Percentiles rank a stretch among this genome's conserved stretches.
Conservation (phyloP, 2,888 invertebrate species). For the Tiliacea citrago region DNA sequence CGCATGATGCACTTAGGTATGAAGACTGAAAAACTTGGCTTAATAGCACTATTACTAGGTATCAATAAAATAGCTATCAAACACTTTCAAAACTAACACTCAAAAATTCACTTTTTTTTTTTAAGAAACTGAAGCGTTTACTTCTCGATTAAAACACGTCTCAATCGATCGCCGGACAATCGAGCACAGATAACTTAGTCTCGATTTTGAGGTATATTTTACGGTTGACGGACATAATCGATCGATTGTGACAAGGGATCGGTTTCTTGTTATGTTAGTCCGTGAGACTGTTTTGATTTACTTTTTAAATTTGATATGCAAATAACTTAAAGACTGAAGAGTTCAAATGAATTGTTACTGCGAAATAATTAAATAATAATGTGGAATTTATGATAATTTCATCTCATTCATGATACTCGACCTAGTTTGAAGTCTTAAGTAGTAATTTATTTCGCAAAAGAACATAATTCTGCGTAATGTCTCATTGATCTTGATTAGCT, state of each 20-base stretch:
- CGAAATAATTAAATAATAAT: slow-evolving; percentile 8
- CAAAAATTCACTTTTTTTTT: background rate
- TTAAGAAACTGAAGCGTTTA: slow-evolving; percentile 32
- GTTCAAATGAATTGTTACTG: background rate
- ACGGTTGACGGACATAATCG: slow-evolving; percentile 84
- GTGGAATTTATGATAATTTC: slow-evolving; percentile 23
- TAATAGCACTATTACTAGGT: background rate
- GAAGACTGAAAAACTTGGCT: too few relatives aligned
- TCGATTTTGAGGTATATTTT: slow-evolving; percentile 89
- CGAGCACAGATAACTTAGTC: slow-evolving; percentile 81
- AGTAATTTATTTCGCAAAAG: slow-evolving; percentile 17
- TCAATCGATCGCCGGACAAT: slow-evolving; percentile 69
- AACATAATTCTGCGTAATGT: background rate
- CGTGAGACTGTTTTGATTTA: slow-evolving; percentile 79
- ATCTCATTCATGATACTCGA: slow-evolving; percentile 38
- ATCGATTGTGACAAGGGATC: slow-evolving; percentile 88
- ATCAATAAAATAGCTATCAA: background rate
- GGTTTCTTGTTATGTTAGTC: slow-evolving; percentile 81
- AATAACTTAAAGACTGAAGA: slow-evolving; percentile 17
- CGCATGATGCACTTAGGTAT: background rate
- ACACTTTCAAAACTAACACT: background rate
- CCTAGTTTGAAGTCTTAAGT: slow-evolving; percentile 8
- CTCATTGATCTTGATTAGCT: slow-evolving; percentile 23
- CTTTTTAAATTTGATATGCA: slow-evolving; percentile 66
- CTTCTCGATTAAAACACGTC: slow-evolving; percentile 70